phyloP scores from a whole-genome alignment of 2,113 vertebrate species.

The Plestiodon gilberti region DNA sequence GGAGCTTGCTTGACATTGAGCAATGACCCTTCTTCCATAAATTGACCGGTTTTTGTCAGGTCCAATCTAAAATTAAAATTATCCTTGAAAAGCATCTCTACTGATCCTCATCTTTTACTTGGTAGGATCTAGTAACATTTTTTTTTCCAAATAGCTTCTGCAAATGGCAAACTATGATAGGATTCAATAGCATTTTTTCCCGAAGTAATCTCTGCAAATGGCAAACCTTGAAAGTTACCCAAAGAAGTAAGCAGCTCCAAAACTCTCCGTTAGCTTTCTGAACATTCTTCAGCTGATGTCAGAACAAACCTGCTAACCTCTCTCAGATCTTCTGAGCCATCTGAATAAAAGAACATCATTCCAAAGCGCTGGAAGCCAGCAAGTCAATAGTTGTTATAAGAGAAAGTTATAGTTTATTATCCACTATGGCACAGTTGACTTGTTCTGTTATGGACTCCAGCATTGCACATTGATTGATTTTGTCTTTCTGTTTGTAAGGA shows the following conservation, averaged over 20 bases:
- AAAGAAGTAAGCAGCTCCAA: neutral
- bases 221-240: neutral
- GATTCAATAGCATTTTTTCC: constrained; percentile 4
- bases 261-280: neutral
- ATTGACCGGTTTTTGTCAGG: constrained; percentile 7
- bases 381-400: constrained; percentile 28
- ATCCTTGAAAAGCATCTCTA: neutral
- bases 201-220: neutral
- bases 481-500: constrained; percentile 8
- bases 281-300: neutral
- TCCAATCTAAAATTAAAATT: constrained; percentile 24
- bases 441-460: constrained; percentile 22
- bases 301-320: neutral
- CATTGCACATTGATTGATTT: constrained; percentile 20
- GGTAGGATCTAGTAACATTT: neutral
- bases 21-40: neutral
- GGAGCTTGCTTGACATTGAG: neutral
- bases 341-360: neutral
- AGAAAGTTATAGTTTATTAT: constrained; percentile 30
- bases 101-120: neutral
- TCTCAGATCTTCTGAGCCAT: constrained; percentile 7
- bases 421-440: neutral
- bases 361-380: neutral
- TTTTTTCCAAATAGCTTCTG: neutral
- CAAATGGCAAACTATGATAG: neutral